A percentile compares a stretch with the other conserved stretches of the same genome.
Conservation (phyloP, 2,113 vertebrate species). For the Xenopus tropicalis region UCB_Xtro_10.0 CM004450.2:29190001-29190500, state of each 20-base stretch:
- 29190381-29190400: constrained; percentile 30
- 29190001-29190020: constrained; percentile 39
- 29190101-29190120: constrained; percentile 35
- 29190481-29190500: not conserved
- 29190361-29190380: constrained; percentile 16
- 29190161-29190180: constrained; percentile 23
- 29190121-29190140: constrained; percentile 23
- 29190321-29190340: constrained; percentile 35
- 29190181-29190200: constrained; percentile 21
- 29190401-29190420: not conserved
- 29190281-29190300: constrained; percentile 46
- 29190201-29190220: constrained; percentile 38
- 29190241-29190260: constrained; percentile 45
- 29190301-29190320: constrained; percentile 38
- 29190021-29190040: constrained; percentile 14
- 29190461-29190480: not conserved
- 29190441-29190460: not conserved
- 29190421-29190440: not conserved
- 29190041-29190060: constrained; percentile 37
- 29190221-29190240: constrained; percentile 44
- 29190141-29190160: constrained; percentile 41
- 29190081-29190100: constrained; percentile 41
- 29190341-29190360: constrained; percentile 31
- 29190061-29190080: constrained; percentile 35
- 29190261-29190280: constrained; percentile 46